These are phyloP conservation scores for Drosophila flavopinicola DNA, from an alignment of 2,888 invertebrate genomes.

Conservation along the genomic window DNA sequence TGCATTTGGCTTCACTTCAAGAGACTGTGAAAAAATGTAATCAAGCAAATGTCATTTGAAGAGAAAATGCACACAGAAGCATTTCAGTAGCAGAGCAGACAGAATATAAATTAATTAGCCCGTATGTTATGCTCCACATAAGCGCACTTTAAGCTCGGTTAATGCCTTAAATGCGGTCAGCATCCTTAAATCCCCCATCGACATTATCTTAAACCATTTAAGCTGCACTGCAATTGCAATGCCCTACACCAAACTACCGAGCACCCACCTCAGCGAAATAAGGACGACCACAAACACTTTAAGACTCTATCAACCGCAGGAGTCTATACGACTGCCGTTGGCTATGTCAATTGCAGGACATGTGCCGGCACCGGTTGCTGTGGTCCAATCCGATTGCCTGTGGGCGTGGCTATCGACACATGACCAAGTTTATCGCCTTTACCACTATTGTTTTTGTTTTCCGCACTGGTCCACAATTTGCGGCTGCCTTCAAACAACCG, in stretches of 20 bases:
- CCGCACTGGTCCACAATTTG: conserved; percentile 33
- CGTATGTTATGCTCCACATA: conserved; percentile 3
- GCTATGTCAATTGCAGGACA: conserved; percentile 42
- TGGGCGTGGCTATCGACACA: conserved; percentile 52
- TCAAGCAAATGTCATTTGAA: conserved; percentile 17
- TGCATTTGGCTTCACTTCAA: not conserved
- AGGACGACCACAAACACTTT: conserved; percentile 38
- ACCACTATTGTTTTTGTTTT: conserved; percentile 21
- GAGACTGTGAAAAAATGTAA: not conserved
- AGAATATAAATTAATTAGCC: conserved; percentile 22
- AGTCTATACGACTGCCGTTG: conserved; percentile 18
- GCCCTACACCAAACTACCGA: not conserved
- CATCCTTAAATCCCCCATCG: conserved; percentile 29
- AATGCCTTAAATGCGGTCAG: conserved; percentile 38
- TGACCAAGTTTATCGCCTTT: conserved; percentile 52
- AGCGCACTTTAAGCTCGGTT: conserved; percentile 11
- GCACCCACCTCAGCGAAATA: conserved; percentile 5
- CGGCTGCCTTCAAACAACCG: conserved; percentile 25
- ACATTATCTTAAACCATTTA: conserved; percentile 51
- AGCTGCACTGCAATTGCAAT: conserved; percentile 37
- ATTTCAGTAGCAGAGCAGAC: not conserved
- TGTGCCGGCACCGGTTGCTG: conserved; percentile 38
- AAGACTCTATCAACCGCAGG: conserved; percentile 54
- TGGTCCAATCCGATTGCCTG: conserved; percentile 42
- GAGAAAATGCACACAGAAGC: not conserved